Base-by-base conservation (phyloP, 2,797 vertebrate genomes). In the Sciurus carolinensis region DNA sequence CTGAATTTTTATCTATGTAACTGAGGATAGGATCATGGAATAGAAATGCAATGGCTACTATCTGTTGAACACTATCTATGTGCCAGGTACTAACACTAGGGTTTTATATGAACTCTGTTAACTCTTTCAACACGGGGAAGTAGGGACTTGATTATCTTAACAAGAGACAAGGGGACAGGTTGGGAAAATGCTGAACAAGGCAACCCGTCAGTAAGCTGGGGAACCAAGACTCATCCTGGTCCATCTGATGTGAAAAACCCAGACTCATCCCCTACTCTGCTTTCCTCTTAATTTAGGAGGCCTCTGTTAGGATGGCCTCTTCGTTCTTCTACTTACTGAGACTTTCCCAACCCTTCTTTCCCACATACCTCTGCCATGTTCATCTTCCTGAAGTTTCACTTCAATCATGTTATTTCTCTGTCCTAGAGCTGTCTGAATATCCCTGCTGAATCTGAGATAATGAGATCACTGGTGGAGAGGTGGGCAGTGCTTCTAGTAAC, bases 331-430 rank as follows among this genome's bases (percentile, higher is more conserved):
- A 24, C 33, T 28, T 36, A 11, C 36, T 4, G 64, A 94, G 11
- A 5, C 69, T 62, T 72, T 82, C 67, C 44, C n/a, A 17, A 14
- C 30, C 30, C 66, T 47, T 91, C 28, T 87, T 77, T 44, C 66
- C 64, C 91, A 59, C 13, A 47, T 15, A 44, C 39, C 50, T 54
- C 86, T 42, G 66, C 69, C 39, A 88, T 13, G 11, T 24, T 33
- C 67, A 72, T 81, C 69, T 89, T 91, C 69, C 67, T 77, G 59
- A 94, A 94, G 86, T 18, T 59, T 5, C 67, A 47, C 52, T 84
- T 92, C 59, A 64, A 62, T 84, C 66, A 71, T 14, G 24, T 96
- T 87, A 76, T 20, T 81, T 52, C 66, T 75, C 92, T 73, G n/a
- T 88, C 82, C 67, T 13, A 77, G 72, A 92, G 72, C 59, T 47